Conservation (phyloP, 2,888 invertebrate genomes). For the Lasioglossum vierecki region DNA sequence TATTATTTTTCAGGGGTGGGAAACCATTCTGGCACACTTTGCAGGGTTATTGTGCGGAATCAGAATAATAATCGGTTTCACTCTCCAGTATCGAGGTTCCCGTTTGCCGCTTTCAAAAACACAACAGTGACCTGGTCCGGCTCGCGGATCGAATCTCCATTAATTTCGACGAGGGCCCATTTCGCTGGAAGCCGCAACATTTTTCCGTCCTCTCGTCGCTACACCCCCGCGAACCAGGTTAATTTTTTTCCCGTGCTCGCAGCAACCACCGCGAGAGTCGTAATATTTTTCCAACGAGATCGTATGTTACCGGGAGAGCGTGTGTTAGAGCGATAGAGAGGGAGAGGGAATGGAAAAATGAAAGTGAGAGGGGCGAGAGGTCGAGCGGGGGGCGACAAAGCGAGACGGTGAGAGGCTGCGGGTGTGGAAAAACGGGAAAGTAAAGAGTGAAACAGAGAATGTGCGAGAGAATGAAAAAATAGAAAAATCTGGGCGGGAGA, state of each 20-base stretch:
- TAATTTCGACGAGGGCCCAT: conserved; percentile 60
- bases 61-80: background rate
- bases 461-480: background rate
- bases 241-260: conserved; percentile 43
- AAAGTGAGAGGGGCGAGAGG: background rate
- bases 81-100: background rate
- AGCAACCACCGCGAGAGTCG: conserved; percentile 38
- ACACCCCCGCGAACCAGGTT: conserved; percentile 39
- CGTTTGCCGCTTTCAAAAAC: conserved; percentile 40
- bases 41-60: background rate
- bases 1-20: background rate
- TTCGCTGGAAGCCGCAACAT: conserved; percentile 57
- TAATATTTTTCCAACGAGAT: conserved; percentile 56
- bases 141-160: conserved; percentile 64
- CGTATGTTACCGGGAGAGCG: conserved; percentile 34
- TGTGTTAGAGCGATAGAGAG: background rate
- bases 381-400: background rate
- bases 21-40: background rate
- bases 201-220: conserved; percentile 53
- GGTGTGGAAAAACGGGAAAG: background rate
- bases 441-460: background rate
- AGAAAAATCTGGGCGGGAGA: background rate
- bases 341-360: background rate
- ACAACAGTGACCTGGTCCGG: conserved; percentile 36
- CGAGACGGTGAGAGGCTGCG: background rate